Conservation (phyloP, 2,113 vertebrate species). For the Gymnorhina tibicen region DNA sequence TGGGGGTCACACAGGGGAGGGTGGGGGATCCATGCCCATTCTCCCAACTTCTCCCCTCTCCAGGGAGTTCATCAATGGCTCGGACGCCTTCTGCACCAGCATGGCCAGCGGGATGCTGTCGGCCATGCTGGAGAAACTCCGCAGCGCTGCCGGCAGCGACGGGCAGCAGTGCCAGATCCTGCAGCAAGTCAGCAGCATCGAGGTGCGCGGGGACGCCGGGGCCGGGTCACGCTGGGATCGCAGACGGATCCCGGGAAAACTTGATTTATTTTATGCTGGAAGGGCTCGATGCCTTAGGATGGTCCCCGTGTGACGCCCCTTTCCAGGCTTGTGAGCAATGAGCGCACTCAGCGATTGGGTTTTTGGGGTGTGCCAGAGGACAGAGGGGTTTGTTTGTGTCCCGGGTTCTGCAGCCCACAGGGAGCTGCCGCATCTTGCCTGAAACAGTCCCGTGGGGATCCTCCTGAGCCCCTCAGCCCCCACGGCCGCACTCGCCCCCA, state of each 20-base stretch:
- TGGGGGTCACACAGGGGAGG: neutral
- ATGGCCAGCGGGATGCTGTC: constrained; percentile 62
- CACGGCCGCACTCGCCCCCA: rapidly evolving
- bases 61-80: constrained; percentile 76
- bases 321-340: rapidly evolving
- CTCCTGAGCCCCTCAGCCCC: neutral
- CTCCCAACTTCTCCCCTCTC: neutral
- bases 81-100: constrained; percentile 67
- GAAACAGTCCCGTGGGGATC: neutral
- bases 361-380: neutral
- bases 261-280: neutral
- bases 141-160: neutral
- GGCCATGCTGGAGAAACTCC: constrained; percentile 69
- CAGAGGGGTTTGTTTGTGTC: neutral
- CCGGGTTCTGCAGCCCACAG: neutral
- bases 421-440: neutral
- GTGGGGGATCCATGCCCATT: rapidly evolving
- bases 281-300: rapidly evolving
- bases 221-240: rapidly evolving
- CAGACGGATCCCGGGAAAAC: neutral
- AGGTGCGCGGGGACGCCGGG: constrained; percentile 32
- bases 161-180: constrained; percentile 59
- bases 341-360: rapidly evolving
- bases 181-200: constrained; percentile 63
- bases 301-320: rapidly evolving